These are phyloP conservation scores for Spisula subtruncata DNA, from an alignment of 2,888 invertebrate genomes.

Conservation along the genomic window DNA sequence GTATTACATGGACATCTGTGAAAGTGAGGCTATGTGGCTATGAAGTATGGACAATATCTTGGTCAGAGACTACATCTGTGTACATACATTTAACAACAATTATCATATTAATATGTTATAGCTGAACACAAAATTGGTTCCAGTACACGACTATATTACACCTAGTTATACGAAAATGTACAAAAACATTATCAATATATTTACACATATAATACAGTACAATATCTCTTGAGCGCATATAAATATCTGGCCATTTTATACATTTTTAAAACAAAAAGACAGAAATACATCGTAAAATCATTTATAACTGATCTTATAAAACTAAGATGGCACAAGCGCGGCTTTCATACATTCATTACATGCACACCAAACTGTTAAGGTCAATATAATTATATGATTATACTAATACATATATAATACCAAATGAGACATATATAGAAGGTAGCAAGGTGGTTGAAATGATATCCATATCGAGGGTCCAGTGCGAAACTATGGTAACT, in stretches of 20 bases:
- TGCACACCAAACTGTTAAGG: neutral
- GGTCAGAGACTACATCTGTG: neutral
- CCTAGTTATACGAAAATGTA: conserved; percentile 44
- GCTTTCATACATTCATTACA: neutral
- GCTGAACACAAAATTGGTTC: conserved; percentile 54
- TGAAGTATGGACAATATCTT: conserved; percentile 2
- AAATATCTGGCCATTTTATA: conserved; percentile 47
- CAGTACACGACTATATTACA: conserved; percentile 37
- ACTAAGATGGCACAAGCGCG: conserved; percentile 8
- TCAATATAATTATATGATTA: conserved; percentile 13
- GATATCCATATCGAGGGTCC: no score
- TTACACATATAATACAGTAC: conserved; percentile 36
- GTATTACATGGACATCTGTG: neutral
- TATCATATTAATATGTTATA: conserved; percentile 22
- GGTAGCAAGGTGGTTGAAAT: neutral
- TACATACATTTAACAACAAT: conserved; percentile 24
- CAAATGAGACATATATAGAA: neutral
- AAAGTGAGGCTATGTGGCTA: neutral
- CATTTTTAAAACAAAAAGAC: conserved; percentile 24
- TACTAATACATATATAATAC: conserved; percentile 1
- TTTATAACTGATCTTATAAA: conserved; percentile 20
- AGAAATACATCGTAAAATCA: conserved; percentile 8
- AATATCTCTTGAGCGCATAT: conserved; percentile 36
- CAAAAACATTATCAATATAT: conserved; percentile 37
- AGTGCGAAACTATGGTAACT: no score